A percentile compares a stretch with the other conserved stretches of the same genome.
Evolutionary conservation across 1,140 invertebrate species (phyloP).

Genomic region (Harlomillsia oculata): DNA sequence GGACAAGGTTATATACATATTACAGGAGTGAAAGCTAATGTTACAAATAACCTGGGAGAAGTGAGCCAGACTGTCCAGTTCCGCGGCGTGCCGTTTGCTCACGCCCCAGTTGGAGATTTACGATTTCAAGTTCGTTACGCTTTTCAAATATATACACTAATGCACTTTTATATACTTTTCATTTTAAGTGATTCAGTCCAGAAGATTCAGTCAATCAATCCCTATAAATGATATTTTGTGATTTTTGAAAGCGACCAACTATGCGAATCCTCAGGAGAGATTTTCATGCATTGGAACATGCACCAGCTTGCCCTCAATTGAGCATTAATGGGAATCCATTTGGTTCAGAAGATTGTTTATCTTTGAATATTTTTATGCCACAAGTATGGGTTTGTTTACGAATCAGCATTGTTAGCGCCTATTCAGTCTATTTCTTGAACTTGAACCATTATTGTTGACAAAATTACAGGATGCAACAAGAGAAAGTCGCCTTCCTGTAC

Average conservation of each 20-base stretch:
- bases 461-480: neutral
- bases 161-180: neutral
- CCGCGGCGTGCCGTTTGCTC: conserved; percentile 17
- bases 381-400: neutral
- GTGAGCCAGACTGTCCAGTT: neutral
- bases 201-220: too few species aligned
- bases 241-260: conserved; percentile 21
- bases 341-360: conserved; percentile 48
- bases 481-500: conserved; percentile 52
- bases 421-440: neutral
- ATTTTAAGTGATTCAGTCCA: too few species aligned
- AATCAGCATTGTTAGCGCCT: neutral
- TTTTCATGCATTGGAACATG: conserved; percentile 12
- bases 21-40: conserved; percentile 3
- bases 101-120: conserved; percentile 6
- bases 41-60: conserved; percentile 9
- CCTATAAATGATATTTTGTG: neutral
- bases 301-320: conserved; percentile 25
- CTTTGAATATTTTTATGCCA: conserved; percentile 47
- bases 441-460: neutral
- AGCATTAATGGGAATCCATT: conserved; percentile 33
- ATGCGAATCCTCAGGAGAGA: conserved; percentile 1
- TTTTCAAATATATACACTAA: neutral
- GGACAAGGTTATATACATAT: conserved; percentile 15
- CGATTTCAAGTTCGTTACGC: conserved; percentile 16